These are phyloP conservation scores for Orycteropus afer DNA, from an alignment of 2,113 vertebrate species.

Conservation along the genomic window DNA sequence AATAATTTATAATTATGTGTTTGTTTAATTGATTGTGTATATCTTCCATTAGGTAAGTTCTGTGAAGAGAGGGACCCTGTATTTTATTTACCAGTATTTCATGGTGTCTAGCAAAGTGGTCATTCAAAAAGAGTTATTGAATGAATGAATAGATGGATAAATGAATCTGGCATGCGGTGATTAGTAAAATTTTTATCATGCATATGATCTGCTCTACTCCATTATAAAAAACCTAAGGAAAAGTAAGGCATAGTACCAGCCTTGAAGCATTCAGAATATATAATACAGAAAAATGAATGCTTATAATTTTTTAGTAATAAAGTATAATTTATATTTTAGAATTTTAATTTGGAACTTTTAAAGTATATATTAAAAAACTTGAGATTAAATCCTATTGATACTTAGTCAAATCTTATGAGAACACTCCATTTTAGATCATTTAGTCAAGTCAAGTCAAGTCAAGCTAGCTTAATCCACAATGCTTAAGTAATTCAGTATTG, in stretches of 20 bases:
- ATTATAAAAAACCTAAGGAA: background rate
- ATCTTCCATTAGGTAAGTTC: background rate
- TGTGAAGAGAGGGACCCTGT: background rate
- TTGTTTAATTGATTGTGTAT: slow-evolving; percentile 27
- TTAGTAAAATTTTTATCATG: background rate
- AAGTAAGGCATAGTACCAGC: background rate
- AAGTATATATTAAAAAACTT: background rate
- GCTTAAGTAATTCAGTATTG: background rate
- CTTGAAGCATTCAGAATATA: slow-evolving; percentile 8
- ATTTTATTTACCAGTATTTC: slow-evolving; percentile 25
- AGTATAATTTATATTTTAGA: background rate
- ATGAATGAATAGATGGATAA: background rate
- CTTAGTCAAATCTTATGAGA: background rate
- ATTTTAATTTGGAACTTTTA: slow-evolving; percentile 4
- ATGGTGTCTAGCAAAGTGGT: background rate
- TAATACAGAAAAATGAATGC: background rate
- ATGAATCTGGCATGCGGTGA: background rate
- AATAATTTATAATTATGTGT: background rate
- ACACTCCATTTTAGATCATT: background rate
- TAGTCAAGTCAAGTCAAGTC: background rate
- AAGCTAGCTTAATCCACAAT: background rate
- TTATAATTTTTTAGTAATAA: background rate
- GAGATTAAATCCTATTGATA: background rate
- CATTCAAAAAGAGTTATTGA: background rate
- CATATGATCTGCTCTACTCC: background rate